Conservation (phyloP, 2,113 vertebrate genomes). For the mouse (Mus musculus) region GRCm39 chr1:63487501-63488000, state of each 20-base stretch:
- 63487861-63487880: background rate
- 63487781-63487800: background rate
- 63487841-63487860: constrained; percentile 48
- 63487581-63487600: background rate
- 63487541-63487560: constrained; percentile 27
- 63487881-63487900: background rate
- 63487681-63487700: background rate
- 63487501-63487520: background rate
- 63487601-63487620: constrained; percentile 24
- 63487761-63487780: background rate
- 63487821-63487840: background rate
- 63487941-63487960: too few species aligned
- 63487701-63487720: background rate
- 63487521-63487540: constrained; percentile 51
- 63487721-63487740: constrained; percentile 29
- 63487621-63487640: constrained; percentile 17
- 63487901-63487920: constrained; percentile 1
- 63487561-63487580: background rate
- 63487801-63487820: constrained; percentile 18
- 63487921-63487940: background rate
- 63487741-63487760: constrained; percentile 24
- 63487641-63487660: background rate
- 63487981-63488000: constrained; percentile 34
- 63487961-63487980: too few species aligned
- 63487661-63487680: background rate